Evolutionary conservation across 2,113 vertebrate species (phyloP), one percentile per base, ranked within the genome.

Genomic region (Clarias batrachus): DNA sequence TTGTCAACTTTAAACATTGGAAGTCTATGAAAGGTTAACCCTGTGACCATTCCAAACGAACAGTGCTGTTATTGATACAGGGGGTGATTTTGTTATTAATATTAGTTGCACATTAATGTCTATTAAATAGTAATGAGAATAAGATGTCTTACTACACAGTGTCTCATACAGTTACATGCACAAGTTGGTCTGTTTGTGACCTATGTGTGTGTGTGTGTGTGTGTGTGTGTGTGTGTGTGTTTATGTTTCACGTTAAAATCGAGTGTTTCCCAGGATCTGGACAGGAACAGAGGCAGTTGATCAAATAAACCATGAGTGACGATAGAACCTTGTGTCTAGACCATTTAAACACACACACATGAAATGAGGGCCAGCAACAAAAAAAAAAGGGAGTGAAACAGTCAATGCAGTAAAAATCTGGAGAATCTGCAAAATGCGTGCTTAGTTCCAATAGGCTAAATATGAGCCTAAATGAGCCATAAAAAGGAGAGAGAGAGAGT

Each of bases 261-360:
- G 14, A 57, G 70, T 3, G 13, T 27, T 66, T 82, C 41, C 79
- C 70, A 86, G 89, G 77, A 88, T 86, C 88, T 87, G 68, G 54
- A 87, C 66, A 16, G 48, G 83, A 66, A 66, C 86, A 82, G 68
- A 70, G n/a, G 62, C 74, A 86, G 85, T 82, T 77, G 81, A 87
- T 87, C 74, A 90, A 83, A 89, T 84, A 89, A 82, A 88, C 87
- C 68, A 73, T 82, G 83, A 89, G 70, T 84, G 77, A 88, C 66
- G 83, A 88, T 83, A 63, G 87, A 88, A 77, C 68, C 59, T 52
- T 74, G 54, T 48, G 37, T 74, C 37, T 74, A 74, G 56, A 73
- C 37, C 30, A 63, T 59, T 77, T 54, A 23, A 33, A 87, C 9
- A 76, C 81, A 86, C 62, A 83, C 60, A 86, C 68, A 84, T 81